These are phyloP conservation scores for Catharus minimus DNA, from an alignment of 2,113 vertebrate species.

Conservation along the genomic window DNA sequence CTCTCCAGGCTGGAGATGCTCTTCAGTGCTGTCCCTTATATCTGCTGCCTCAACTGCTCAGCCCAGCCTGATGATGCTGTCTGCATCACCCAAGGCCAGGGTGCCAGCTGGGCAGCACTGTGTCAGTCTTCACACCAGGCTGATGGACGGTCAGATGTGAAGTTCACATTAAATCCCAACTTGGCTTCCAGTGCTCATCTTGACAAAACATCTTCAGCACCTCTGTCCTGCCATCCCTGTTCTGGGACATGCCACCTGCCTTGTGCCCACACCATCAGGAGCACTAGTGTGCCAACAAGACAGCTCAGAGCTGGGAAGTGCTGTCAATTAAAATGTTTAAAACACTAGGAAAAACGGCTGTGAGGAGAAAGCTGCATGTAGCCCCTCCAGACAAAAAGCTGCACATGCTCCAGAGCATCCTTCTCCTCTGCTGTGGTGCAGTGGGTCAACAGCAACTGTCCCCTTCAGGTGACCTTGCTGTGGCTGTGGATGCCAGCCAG, in stretches of 20 bases:
- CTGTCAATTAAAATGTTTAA: background rate
- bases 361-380: background rate
- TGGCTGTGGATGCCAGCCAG: background rate
- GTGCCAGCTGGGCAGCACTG: background rate
- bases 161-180: background rate
- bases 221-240: background rate
- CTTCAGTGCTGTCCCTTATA: fast-evolving
- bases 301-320: background rate
- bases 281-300: background rate
- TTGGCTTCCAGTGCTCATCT: background rate
- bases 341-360: background rate
- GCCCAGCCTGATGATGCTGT: background rate
- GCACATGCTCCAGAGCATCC: background rate
- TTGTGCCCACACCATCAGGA: background rate
- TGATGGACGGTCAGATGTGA: fast-evolving
- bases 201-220: fast-evolving
- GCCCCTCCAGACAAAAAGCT: background rate
- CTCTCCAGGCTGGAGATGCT: background rate
- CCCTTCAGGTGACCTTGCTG: background rate
- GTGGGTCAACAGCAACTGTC: background rate
- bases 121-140: fast-evolving
- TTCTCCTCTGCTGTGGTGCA: background rate
- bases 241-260: background rate
- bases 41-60: background rate
- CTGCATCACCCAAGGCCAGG: fast-evolving